These are phyloP conservation scores for Glaucidium brasilianum DNA, from an alignment of 2,113 vertebrate species.

Conservation along the genomic window DNA sequence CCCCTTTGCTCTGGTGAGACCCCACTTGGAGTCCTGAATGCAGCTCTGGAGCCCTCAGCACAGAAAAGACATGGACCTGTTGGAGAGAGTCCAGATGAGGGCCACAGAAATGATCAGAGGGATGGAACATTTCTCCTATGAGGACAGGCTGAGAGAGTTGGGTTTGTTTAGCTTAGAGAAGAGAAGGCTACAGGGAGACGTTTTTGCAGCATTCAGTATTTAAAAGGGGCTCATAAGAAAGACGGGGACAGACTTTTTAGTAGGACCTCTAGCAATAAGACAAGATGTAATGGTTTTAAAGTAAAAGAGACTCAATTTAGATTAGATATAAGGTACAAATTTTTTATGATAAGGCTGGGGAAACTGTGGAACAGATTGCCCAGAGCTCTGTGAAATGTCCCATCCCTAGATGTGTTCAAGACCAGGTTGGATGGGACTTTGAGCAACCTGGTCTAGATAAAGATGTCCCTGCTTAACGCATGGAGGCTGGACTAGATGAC, in stretches of 20 bases:
- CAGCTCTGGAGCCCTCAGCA: not conserved
- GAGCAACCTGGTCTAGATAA: not conserved
- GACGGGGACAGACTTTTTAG: not conserved
- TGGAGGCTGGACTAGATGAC: not conserved
- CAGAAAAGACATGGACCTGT: not conserved
- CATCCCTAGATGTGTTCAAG: not conserved
- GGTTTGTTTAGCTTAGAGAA: not conserved
- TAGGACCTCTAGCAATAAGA: not conserved
- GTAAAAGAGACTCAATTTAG: not conserved
- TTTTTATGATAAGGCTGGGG: not conserved
- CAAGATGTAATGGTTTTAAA: too few species aligned
- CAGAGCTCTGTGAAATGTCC: too few species aligned
- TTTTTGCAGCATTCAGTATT: not conserved
- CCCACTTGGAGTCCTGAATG: not conserved
- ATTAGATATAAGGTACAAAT: not conserved
- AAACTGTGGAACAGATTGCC: not conserved
- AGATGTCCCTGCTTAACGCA: not conserved
- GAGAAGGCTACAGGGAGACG: not conserved
- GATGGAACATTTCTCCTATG: not conserved
- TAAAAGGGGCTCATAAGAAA: not conserved
- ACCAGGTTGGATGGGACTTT: not conserved
- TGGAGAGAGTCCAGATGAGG: too few species aligned
- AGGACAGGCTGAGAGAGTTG: not conserved
- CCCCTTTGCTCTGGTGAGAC: not conserved
- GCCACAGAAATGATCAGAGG: not conserved